Conservation (phyloP, 2,888 invertebrate genomes). For the Noctua fimbriata region DNA sequence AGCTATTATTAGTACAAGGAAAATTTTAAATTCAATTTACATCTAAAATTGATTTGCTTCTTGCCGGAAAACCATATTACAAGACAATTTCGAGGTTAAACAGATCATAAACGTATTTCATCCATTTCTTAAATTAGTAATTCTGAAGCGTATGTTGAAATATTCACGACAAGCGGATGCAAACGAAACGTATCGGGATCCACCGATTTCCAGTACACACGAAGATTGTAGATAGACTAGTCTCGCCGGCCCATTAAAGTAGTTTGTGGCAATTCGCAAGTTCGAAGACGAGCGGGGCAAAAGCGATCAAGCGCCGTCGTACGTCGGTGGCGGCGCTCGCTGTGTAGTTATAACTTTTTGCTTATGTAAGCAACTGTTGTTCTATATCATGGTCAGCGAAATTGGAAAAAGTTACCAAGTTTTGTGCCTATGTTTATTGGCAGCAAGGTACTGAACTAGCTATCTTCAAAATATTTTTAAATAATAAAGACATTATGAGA, state of each 20-base stretch:
- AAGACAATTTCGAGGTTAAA: slow-evolving; percentile 16
- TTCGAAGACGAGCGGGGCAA: slow-evolving; percentile 52
- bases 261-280: slow-evolving; percentile 65
- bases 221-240: slow-evolving; percentile 24
- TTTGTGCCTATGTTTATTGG: slow-evolving; percentile 22
- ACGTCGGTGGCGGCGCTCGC: slow-evolving; percentile 13
- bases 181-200: slow-evolving; percentile 21
- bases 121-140: slow-evolving; percentile 45
- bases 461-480: not conserved
- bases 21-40: slow-evolving; percentile 25
- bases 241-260: slow-evolving; percentile 53
- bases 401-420: slow-evolving; percentile 46
- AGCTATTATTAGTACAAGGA: not conserved
- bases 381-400: slow-evolving; percentile 46
- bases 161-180: slow-evolving; percentile 10
- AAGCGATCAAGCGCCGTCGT: slow-evolving; percentile 42
- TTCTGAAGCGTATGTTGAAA: slow-evolving; percentile 23
- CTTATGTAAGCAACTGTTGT: slow-evolving; percentile 45
- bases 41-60: not conserved
- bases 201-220: slow-evolving; percentile 17
- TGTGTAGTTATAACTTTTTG: slow-evolving; percentile 56
- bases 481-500: not conserved
- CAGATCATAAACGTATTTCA: slow-evolving; percentile 14
- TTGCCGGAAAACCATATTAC: slow-evolving; percentile 7
- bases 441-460: not conserved